phyloP scores from a whole-genome alignment of 2,888 invertebrate genomes.

The Lampropteryx suffumata region DNA sequence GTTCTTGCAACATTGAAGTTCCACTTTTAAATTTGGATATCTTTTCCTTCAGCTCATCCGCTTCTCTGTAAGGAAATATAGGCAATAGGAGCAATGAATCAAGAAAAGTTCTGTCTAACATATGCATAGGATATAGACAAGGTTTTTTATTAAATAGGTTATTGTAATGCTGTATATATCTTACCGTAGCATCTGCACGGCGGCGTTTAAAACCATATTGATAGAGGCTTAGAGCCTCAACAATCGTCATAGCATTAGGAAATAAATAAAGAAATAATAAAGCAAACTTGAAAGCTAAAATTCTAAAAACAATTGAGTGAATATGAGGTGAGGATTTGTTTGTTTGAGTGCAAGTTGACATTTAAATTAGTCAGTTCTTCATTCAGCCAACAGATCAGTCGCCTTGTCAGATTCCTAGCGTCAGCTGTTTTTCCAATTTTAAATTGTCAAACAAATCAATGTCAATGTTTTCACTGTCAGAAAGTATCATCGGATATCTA shows the following conservation, averaged over 20 bases:
- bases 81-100: neutral
- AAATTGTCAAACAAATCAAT: too few relatives aligned
- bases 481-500: too few relatives aligned
- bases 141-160: too few relatives aligned
- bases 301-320: conserved; percentile 71
- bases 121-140: too few relatives aligned
- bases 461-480: too few relatives aligned
- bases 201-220: conserved; percentile 89
- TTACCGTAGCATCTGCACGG: conserved; percentile 89
- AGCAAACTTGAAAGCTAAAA: conserved; percentile 54
- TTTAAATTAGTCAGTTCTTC: too few relatives aligned
- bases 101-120: too few relatives aligned
- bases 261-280: conserved; percentile 52
- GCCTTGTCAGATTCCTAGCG: too few relatives aligned
- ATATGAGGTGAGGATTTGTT: too few relatives aligned
- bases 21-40: conserved; percentile 85
- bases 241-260: conserved; percentile 77
- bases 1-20: conserved; percentile 73
- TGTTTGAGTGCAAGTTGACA: too few relatives aligned
- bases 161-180: conserved; percentile 29
- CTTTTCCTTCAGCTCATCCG: conserved; percentile 88
- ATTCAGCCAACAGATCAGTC: too few relatives aligned
- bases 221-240: conserved; percentile 76
- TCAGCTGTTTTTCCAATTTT: too few relatives aligned
- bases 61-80: conserved; percentile 80